These are phyloP conservation scores for Ceratina calcarata DNA, from an alignment of 1,140 invertebrate genomes.

Conservation along the genomic window DNA sequence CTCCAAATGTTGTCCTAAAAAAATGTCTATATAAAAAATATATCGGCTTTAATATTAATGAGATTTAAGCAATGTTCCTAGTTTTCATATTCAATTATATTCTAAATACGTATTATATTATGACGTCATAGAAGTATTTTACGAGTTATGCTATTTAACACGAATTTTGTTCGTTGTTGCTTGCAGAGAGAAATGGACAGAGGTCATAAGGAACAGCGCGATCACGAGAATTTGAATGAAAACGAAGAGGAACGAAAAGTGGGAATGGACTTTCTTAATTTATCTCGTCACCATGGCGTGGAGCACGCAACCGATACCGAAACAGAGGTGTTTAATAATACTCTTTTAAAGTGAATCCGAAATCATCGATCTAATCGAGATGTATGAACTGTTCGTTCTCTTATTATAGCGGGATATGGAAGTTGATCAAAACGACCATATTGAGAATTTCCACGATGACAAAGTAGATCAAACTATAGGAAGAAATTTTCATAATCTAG, in stretches of 20 bases:
- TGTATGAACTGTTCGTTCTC: neutral
- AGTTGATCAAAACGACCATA: constrained; percentile 60
- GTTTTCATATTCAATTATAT: neutral
- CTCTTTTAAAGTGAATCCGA: neutral
- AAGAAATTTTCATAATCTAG: constrained; percentile 64
- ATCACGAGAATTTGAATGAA: constrained; percentile 69
- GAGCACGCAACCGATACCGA: constrained; percentile 70
- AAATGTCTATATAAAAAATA: too few relatives aligned
- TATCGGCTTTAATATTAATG: neutral
- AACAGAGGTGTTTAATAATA: constrained; percentile 62
- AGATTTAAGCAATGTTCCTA: neutral
- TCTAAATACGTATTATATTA: constrained; percentile 25
- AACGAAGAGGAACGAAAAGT: constrained; percentile 71
- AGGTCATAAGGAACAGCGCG: constrained; percentile 69
- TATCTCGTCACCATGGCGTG: constrained; percentile 68
- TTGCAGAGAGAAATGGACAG: constrained; percentile 74
- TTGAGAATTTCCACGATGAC: constrained; percentile 62
- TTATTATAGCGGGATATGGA: constrained; percentile 63
- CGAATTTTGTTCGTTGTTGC: constrained; percentile 15
- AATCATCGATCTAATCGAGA: neutral
- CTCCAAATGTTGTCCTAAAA: too few relatives aligned
- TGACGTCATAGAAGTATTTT: constrained; percentile 44
- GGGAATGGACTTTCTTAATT: constrained; percentile 73
- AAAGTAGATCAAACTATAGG: constrained; percentile 61
- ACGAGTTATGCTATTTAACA: neutral